Evolutionary conservation across 2,797 vertebrate genomes (phyloP).

Genomic region (Sternotherus odoratus): DNA sequence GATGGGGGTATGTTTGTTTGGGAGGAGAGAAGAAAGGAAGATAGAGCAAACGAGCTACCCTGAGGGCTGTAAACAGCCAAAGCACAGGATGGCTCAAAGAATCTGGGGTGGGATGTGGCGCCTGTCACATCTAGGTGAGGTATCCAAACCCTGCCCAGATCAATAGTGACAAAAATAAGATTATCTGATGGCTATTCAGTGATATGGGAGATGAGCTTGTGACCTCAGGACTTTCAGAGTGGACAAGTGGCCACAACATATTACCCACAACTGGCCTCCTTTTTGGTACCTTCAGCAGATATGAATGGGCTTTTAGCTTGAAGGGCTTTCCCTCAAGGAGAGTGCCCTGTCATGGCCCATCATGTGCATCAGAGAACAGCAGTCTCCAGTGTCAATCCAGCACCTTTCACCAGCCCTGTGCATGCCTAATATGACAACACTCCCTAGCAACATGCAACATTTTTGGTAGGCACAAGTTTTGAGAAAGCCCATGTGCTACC

Average conservation of each 20-base stretch:
- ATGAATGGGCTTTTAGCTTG: conserved; percentile 23
- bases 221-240: neutral
- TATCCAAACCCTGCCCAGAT: neutral
- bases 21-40: neutral
- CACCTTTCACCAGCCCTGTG: rapidly evolving
- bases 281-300: neutral
- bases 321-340: neutral
- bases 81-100: conserved; percentile 19
- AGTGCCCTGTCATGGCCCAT: neutral
- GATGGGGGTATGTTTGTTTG: neutral
- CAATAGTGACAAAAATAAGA: neutral
- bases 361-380: neutral
- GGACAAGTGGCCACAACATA: neutral
- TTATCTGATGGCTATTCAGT: neutral
- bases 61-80: neutral
- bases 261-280: neutral
- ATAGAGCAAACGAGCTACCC: neutral
- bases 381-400: neutral
- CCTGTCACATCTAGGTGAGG: neutral
- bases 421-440: neutral
- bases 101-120: neutral
- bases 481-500: neutral
- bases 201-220: neutral
- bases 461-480: neutral
- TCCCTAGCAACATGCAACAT: neutral